These are phyloP conservation scores for Melipona beecheii DNA, from an alignment of 2,888 invertebrate species.

Conservation along the genomic window DNA sequence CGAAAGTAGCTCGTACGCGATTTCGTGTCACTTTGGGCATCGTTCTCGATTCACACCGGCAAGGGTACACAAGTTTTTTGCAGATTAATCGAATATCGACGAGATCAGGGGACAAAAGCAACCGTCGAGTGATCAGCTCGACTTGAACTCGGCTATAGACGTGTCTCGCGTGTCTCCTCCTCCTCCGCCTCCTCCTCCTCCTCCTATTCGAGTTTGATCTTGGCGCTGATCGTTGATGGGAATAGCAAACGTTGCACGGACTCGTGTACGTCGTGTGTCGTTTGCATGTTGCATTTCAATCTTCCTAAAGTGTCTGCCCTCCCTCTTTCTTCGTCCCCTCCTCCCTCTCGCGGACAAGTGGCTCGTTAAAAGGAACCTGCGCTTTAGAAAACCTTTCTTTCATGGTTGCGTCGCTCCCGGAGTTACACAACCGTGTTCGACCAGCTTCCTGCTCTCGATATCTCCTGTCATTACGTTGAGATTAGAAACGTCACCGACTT, in stretches of 20 bases:
- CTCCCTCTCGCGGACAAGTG: neutral
- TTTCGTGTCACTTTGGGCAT: slow-evolving; percentile 4
- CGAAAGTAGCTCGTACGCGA: slow-evolving; percentile 8
- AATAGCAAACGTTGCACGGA: neutral
- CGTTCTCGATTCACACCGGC: neutral
- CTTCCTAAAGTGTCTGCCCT: neutral
- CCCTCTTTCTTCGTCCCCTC: neutral
- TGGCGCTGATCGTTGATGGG: neutral
- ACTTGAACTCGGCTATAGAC: neutral
- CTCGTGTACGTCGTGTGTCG: neutral
- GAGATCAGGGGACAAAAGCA: neutral
- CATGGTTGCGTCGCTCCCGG: slow-evolving; percentile 36
- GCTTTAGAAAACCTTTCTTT: slow-evolving; percentile 45
- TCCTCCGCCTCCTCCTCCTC: too few species aligned
- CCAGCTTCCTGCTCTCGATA: slow-evolving; percentile 27
- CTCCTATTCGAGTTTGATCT: too few species aligned
- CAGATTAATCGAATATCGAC: slow-evolving; percentile 39
- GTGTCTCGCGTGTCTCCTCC: neutral
- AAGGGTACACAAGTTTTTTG: slow-evolving; percentile 11
- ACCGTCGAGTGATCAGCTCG: too few species aligned
- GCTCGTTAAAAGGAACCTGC: slow-evolving; percentile 45
- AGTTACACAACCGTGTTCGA: slow-evolving; percentile 51
- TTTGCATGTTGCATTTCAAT: neutral
- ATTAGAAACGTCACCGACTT: slow-evolving; percentile 1
- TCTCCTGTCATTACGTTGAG: slow-evolving; percentile 17